phyloP scores from a whole-genome alignment of 1,140 invertebrate species.

The Drosophila murphyi region DNA sequence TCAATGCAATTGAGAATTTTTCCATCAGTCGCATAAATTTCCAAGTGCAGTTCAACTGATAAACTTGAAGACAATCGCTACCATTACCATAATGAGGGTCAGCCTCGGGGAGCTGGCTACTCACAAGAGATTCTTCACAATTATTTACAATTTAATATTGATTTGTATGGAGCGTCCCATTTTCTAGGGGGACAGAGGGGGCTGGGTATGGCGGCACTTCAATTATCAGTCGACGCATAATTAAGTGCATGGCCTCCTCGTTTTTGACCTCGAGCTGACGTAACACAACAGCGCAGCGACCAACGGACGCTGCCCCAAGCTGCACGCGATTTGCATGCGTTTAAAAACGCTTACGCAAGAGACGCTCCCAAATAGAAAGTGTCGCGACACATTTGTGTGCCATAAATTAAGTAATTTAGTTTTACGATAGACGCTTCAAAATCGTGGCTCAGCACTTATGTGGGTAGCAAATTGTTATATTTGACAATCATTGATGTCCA shows the following conservation, averaged over 20 bases:
- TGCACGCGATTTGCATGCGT: slow-evolving; percentile 79
- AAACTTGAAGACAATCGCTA: slow-evolving; percentile 44
- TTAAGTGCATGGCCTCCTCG: slow-evolving; percentile 37
- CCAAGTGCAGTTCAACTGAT: slow-evolving; percentile 41
- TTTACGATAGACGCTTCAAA: slow-evolving; percentile 39
- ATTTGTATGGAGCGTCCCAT: slow-evolving; percentile 43
- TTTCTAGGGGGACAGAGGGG: not conserved
- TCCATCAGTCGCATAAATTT: slow-evolving; percentile 54
- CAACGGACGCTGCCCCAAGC: slow-evolving; percentile 9
- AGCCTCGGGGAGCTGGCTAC: slow-evolving; percentile 13
- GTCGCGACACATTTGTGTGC: slow-evolving; percentile 66
- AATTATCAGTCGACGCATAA: slow-evolving; percentile 61
- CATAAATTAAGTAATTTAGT: slow-evolving; percentile 76
- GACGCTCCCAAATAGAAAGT: slow-evolving; percentile 62
- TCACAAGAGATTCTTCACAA: slow-evolving; percentile 44
- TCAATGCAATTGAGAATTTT: slow-evolving; percentile 69
- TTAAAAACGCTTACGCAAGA: slow-evolving; percentile 64
- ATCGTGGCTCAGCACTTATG: slow-evolving; percentile 1
- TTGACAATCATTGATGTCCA: slow-evolving; percentile 13
- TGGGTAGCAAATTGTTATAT: slow-evolving; percentile 11
- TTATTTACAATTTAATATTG: slow-evolving; percentile 75
- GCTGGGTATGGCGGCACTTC: slow-evolving; percentile 19
- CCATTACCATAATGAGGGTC: slow-evolving; percentile 73
- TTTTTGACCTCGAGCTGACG: slow-evolving; percentile 67
- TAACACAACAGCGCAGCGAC: slow-evolving; percentile 31